Base-by-base conservation (phyloP, 2,888 invertebrate genomes). In the Acanthosepion pharaonis region DNA sequence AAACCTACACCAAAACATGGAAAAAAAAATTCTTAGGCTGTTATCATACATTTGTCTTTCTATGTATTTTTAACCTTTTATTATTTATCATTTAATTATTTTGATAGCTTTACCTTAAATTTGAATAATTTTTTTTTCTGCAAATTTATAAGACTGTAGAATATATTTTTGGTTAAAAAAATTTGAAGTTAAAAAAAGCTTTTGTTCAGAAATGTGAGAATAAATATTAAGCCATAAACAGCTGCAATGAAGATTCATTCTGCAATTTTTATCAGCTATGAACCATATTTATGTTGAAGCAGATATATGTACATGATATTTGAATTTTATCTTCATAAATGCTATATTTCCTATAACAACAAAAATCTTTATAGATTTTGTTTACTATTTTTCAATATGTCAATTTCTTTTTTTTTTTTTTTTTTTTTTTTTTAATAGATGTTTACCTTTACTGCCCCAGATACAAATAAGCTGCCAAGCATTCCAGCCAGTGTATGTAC, bases 401-500 rank as follows among this genome's bases (percentile, higher is more conserved):
- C 49, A 51, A 51, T 49, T 15, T 23, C 15, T 42, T 42, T 5
- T 91, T 49, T 94, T 55, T 42, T 95, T 97, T 96, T 96, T 97
- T 97, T 95, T 98, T 98, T 96, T 97, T 97, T 96, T 98, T 98
- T 96, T 1, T 1, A 33, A 33, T 98, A 99, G 98, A 98, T 98
- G 97, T 99, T 99, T 97, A 98, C 98, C 95, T 98, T 98, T 96
- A 98, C 98, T 96, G 98, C 98, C 96, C 99, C 99, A 55, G 98
- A 98, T 97, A 98, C 98, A 96, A 98, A 98, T 96, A 98, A 98
- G 97, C 98, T 99, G 96, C 99, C 99, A 48, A 99, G 98, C 97
- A 99, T 99, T 98, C 99, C 99, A 94, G 99, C 99, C 98, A 99
- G 99, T 98, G 99, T 97, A 96, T 96, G 97, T 96, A 93, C 23